Evolutionary conservation across 2,888 invertebrate species (phyloP).

Genomic region (Tanytarsus gracilentus): DNA sequence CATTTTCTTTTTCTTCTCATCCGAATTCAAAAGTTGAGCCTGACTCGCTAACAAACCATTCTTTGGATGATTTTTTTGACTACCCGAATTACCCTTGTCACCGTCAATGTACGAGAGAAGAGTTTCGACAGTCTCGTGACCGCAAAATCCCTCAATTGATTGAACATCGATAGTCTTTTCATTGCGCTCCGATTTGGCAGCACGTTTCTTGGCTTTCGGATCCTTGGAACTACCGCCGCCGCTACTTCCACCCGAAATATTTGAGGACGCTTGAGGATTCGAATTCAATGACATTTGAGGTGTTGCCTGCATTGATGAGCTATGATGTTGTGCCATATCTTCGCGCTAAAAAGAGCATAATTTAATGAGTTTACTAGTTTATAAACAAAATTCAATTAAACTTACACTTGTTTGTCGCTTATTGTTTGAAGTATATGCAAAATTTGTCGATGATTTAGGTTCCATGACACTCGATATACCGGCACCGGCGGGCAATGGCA

Average conservation of each 20-base stretch:
- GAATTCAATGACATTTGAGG: neutral
- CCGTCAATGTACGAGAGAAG: constrained; percentile 71
- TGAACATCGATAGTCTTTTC: constrained; percentile 44
- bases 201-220: constrained; percentile 36
- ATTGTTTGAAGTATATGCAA: no score
- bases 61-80: constrained; percentile 39
- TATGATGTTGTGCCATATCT: no score
- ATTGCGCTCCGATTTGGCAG: constrained; percentile 44
- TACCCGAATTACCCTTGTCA: constrained; percentile 41
- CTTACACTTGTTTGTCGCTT: no score
- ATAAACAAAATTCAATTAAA: no score
- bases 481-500: constrained; percentile 37
- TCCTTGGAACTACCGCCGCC: constrained; percentile 38
- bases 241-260: constrained; percentile 31
- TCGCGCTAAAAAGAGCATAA: no score
- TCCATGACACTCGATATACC: no score
- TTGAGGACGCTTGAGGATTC: no score
- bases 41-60: constrained; percentile 32
- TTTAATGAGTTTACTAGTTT: no score
- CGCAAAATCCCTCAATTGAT: constrained; percentile 68
- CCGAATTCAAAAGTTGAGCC: constrained; percentile 34
- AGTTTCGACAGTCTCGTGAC: constrained; percentile 66
- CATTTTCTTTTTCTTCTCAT: constrained; percentile 42
- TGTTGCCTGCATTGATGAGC: constrained; percentile 30
- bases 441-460: no score